A percentile compares a stretch with the other conserved stretches of the same genome.
phyloP scores from a whole-genome alignment of 2,113 vertebrate genomes.

The Sus scrofa region DNA sequence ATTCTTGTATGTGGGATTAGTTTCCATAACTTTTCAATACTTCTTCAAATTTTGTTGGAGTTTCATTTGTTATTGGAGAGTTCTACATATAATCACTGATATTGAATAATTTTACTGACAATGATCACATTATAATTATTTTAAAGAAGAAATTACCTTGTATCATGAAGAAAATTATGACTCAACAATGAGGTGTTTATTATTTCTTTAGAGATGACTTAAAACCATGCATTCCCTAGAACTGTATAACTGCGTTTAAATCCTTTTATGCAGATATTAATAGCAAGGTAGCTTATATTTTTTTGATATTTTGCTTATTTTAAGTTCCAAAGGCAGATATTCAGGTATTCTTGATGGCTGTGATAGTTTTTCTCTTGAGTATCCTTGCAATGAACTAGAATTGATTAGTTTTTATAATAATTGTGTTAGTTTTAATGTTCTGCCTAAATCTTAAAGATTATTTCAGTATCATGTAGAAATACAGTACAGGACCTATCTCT shows the following conservation, averaged over 20 bases:
- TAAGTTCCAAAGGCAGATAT: not conserved
- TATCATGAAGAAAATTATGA: not conserved
- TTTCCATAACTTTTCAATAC: not conserved
- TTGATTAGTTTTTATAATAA: not conserved
- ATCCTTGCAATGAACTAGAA: conserved; percentile 14
- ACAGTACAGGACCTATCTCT: not conserved
- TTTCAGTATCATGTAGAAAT: not conserved
- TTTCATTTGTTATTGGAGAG: not conserved
- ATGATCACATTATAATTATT: not conserved
- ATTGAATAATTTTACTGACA: not conserved
- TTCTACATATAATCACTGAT: not conserved
- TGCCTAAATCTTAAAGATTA: not conserved
- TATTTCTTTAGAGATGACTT: not conserved
- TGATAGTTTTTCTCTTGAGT: not conserved
- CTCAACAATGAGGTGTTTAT: not conserved
- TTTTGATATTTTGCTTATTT: conserved; percentile 3
- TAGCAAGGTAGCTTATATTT: not conserved
- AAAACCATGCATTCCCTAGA: not conserved
- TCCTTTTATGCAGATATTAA: not conserved
- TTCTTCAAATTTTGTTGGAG: not conserved
- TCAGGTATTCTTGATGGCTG: not conserved
- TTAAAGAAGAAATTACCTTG: not conserved
- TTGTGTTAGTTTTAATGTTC: not conserved
- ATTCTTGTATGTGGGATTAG: not conserved
- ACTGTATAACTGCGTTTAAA: not conserved